phyloP scores from a whole-genome alignment of 2,888 invertebrate species.

The Drosophila mayaguana region DNA sequence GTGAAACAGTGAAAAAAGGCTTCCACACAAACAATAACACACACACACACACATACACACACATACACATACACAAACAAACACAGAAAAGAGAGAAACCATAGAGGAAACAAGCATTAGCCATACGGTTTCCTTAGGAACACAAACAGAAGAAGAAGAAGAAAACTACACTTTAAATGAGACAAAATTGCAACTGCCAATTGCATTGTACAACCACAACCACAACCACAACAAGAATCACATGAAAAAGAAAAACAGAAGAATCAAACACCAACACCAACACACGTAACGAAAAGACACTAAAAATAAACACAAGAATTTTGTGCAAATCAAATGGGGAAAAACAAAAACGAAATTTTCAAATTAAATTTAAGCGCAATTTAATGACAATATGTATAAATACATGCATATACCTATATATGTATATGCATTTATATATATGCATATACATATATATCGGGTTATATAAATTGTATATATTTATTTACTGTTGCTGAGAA shows the following conservation, averaged over 20 bases:
- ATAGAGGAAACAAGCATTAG: conserved; percentile 31
- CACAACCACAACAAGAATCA: conserved; percentile 29
- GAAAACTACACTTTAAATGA: conserved; percentile 21
- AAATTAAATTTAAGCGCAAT: conserved; percentile 46
- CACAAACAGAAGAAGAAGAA: background rate
- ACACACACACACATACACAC: conserved; percentile 9
- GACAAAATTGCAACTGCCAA: conserved; percentile 69
- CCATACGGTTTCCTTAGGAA: conserved; percentile 37
- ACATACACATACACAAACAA: no score
- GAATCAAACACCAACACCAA: background rate
- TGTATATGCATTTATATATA: conserved; percentile 33
- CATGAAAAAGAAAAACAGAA: conserved; percentile 2
- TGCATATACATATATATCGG: conserved; percentile 11
- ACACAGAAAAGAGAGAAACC: conserved; percentile 33
- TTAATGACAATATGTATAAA: conserved; percentile 52
- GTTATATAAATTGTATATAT: conserved; percentile 21
- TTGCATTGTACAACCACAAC: conserved; percentile 58
- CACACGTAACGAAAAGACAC: conserved; percentile 43
- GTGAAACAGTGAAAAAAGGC: conserved; percentile 43
- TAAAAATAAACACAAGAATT: conserved; percentile 53
- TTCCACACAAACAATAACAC: conserved; percentile 46
- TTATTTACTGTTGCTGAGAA: conserved; percentile 43
- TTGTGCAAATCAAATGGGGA: conserved; percentile 16
- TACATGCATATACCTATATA: conserved; percentile 27
- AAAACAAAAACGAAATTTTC: conserved; percentile 14